phyloP scores from a whole-genome alignment of 1,140 invertebrate genomes.

The Diabrotica undecimpunctata region DNA sequence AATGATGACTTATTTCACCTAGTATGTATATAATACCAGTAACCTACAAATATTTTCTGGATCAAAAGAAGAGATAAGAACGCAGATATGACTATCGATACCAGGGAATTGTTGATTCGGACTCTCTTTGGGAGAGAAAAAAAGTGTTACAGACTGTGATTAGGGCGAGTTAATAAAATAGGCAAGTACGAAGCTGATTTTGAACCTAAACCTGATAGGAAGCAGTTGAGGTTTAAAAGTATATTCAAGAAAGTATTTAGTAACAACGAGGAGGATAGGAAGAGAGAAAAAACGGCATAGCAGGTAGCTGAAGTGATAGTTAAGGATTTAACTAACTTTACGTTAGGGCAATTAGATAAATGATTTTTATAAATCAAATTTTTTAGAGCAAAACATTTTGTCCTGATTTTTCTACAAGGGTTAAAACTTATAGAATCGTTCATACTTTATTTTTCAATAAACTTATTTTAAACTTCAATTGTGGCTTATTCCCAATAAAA shows the following conservation, averaged over 20 bases:
- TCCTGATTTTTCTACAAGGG: no score
- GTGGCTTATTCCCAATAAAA: no score
- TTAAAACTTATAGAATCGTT: no score
- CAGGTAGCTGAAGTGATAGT: constrained; percentile 93
- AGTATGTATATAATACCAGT: no score
- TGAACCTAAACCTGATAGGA: constrained; percentile 77
- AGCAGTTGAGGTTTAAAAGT: constrained; percentile 56
- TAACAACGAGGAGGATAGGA: constrained; percentile 75
- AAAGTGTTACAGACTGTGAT: constrained; percentile 65
- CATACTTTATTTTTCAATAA: no score
- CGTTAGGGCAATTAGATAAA: constrained; percentile 53
- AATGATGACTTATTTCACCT: no score
- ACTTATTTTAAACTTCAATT: no score
- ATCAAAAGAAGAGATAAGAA: constrained; percentile 52
- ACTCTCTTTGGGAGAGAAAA: constrained; percentile 76
- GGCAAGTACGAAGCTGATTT: constrained; percentile 87
- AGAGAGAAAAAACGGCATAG: constrained; percentile 91
- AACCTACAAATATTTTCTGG: no score
- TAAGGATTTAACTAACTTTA: constrained; percentile 84
- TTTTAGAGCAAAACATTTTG: no score
- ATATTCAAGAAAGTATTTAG: constrained; percentile 77
- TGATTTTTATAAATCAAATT: background rate
- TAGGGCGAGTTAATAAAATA: constrained; percentile 79
- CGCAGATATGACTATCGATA: constrained; percentile 72
- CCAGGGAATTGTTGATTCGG: constrained; percentile 75